Conservation (phyloP, 2,113 vertebrate species). For the Thinocorus orbignyianus region DNA sequence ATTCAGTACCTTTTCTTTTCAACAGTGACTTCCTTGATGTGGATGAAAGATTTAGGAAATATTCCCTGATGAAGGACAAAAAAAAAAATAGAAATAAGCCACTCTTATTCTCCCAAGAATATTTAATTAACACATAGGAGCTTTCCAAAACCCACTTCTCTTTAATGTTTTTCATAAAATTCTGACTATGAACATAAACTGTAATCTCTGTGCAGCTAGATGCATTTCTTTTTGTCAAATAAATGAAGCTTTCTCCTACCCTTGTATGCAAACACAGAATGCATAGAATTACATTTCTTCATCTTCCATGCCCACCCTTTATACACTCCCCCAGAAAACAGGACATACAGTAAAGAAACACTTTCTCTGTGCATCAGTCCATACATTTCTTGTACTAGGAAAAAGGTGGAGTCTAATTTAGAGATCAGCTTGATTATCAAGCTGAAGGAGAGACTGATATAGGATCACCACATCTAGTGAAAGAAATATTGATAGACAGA, state of each 20-base stretch:
- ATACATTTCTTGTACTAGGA: background rate
- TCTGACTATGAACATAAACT: background rate
- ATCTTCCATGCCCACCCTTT: background rate
- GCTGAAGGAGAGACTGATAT: background rate
- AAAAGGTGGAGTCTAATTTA: background rate
- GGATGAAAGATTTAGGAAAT: slow-evolving; percentile 90
- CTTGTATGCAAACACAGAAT: background rate
- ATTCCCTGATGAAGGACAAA: slow-evolving; percentile 80
- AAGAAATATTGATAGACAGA: background rate
- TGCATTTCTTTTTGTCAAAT: background rate
- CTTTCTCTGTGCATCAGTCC: background rate
- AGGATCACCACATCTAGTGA: background rate
- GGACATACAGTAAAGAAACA: background rate
- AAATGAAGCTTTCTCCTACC: background rate
- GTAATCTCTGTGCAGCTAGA: background rate
- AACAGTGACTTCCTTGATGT: slow-evolving; percentile 85
- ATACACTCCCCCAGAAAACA: background rate
- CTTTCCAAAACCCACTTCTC: background rate
- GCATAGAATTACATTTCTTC: background rate
- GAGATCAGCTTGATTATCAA: background rate
- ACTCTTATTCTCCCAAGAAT: background rate
- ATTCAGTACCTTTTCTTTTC: slow-evolving; percentile 86
- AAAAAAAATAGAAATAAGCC: background rate
- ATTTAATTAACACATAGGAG: background rate
- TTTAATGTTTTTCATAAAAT: background rate